Percentiles rank a stretch among this genome's conserved stretches.
phyloP scores from a whole-genome alignment of 2,888 invertebrate species.

The Pimpla rufipes region DNA sequence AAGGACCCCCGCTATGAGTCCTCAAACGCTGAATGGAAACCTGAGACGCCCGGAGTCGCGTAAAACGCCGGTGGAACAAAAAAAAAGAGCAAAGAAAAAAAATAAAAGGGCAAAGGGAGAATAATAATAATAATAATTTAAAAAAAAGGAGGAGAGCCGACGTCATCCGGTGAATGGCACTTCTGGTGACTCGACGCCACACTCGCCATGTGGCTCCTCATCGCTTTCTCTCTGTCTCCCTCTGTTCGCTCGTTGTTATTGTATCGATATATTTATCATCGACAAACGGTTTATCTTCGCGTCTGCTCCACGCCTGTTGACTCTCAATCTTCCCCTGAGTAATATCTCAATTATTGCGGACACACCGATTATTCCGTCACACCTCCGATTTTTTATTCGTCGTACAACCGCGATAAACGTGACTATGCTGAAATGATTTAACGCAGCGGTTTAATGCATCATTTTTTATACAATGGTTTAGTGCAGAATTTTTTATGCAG shows the following conservation, averaged over 20 bases:
- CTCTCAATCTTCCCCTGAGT: constrained; percentile 6
- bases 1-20: constrained; percentile 27
- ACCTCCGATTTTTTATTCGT: too few relatives aligned
- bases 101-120: constrained; percentile 5
- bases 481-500: neutral
- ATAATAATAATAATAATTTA: constrained; percentile 7
- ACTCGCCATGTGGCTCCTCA: neutral
- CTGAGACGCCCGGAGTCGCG: constrained; percentile 10
- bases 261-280: constrained; percentile 43
- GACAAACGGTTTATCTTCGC: constrained; percentile 24
- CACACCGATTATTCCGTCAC: neutral
- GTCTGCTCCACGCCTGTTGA: constrained; percentile 24
- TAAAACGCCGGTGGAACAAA: constrained; percentile 54
- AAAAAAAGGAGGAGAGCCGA: constrained; percentile 40
- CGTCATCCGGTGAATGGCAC: constrained; percentile 66
- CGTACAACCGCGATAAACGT: too few relatives aligned
- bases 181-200: constrained; percentile 61
- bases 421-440: too few relatives aligned
- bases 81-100: too few relatives aligned
- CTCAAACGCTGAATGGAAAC: constrained; percentile 34
- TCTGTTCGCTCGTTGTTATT: constrained; percentile 1
- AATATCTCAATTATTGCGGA: constrained; percentile 42
- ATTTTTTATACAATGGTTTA: neutral
- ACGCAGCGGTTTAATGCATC: neutral
- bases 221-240: neutral